Percentiles rank a stretch among this genome's conserved stretches.
Evolutionary conservation across 2,113 vertebrate species (phyloP).

Genomic region (Salvelinus namaycush): DNA sequence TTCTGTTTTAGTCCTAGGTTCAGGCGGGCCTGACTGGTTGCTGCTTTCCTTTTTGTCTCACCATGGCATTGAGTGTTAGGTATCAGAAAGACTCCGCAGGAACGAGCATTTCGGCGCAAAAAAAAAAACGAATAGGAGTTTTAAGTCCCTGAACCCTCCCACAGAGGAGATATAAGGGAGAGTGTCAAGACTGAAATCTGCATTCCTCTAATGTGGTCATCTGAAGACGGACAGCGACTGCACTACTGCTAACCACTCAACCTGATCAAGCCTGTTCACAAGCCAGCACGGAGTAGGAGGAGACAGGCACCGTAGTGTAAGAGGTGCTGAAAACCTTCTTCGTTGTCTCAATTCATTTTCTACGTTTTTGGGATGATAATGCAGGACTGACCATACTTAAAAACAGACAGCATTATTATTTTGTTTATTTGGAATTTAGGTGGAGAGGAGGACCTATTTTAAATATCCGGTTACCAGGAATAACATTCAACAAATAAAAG

Average conservation of each 20-base stretch:
- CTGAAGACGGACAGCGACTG: slow-evolving; percentile 29
- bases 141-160: slow-evolving; percentile 63
- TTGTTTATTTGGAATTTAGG: neutral
- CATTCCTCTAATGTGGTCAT: slow-evolving; percentile 49
- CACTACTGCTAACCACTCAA: slow-evolving; percentile 29
- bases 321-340: neutral
- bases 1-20: slow-evolving; percentile 27
- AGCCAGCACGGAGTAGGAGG: slow-evolving; percentile 2
- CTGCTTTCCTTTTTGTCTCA: slow-evolving; percentile 33
- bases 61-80: neutral
- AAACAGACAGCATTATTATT: neutral
- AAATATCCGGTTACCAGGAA: too few species aligned
- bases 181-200: slow-evolving; percentile 57
- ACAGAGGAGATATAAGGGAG: slow-evolving; percentile 68
- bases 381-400: neutral
- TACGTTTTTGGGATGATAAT: neutral
- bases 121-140: slow-evolving; percentile 37
- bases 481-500: too few species aligned
- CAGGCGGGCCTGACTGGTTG: slow-evolving; percentile 18
- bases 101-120: slow-evolving; percentile 16
- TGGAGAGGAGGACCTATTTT: too few species aligned
- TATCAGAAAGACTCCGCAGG: slow-evolving; percentile 22
- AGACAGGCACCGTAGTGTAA: slow-evolving; percentile 7
- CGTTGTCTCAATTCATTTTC: neutral
- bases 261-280: slow-evolving; percentile 28